phyloP scores from a whole-genome alignment of 2,113 vertebrate species.

The Carassius gibelio region DNA sequence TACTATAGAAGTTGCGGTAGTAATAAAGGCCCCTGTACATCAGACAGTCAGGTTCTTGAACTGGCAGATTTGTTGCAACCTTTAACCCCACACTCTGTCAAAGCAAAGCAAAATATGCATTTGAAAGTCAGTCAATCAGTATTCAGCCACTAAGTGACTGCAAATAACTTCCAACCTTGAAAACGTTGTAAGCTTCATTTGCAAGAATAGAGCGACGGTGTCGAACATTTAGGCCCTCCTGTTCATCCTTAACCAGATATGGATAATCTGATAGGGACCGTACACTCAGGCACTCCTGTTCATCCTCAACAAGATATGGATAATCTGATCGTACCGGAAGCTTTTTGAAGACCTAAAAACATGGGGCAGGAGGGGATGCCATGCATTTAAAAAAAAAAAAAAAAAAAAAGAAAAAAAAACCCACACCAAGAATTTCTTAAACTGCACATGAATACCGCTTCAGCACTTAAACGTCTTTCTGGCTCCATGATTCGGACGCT shows the following conservation, averaged over 20 bases:
- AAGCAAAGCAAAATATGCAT: neutral
- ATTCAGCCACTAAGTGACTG: too few relatives aligned
- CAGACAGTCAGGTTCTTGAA: constrained; percentile 67
- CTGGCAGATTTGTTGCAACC: constrained; percentile 66
- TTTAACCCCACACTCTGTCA: constrained; percentile 81
- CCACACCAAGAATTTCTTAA: neutral
- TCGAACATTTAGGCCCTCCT: constrained; percentile 59
- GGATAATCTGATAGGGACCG: constrained; percentile 14
- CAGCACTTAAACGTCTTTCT: constrained; percentile 69
- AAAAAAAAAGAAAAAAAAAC: too few relatives aligned
- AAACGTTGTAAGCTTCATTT: constrained; percentile 42
- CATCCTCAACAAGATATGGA: too few relatives aligned
- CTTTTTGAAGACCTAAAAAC: constrained; percentile 66
- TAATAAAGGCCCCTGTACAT: constrained; percentile 19
- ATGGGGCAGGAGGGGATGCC: too few relatives aligned
- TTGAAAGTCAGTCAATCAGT: too few relatives aligned
- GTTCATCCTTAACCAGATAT: constrained; percentile 49
- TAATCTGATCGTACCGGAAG: constrained; percentile 52
- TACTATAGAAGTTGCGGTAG: neutral
- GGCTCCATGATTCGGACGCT: constrained; percentile 80
- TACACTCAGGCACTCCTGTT: too few relatives aligned
- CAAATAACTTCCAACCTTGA: constrained; percentile 59
- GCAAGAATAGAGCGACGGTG: constrained; percentile 42
- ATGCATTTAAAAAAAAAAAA: too few relatives aligned
- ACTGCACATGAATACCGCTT: constrained; percentile 55